Conservation (phyloP, 2,797 vertebrate species). For the Phalanger gymnotis region DNA sequence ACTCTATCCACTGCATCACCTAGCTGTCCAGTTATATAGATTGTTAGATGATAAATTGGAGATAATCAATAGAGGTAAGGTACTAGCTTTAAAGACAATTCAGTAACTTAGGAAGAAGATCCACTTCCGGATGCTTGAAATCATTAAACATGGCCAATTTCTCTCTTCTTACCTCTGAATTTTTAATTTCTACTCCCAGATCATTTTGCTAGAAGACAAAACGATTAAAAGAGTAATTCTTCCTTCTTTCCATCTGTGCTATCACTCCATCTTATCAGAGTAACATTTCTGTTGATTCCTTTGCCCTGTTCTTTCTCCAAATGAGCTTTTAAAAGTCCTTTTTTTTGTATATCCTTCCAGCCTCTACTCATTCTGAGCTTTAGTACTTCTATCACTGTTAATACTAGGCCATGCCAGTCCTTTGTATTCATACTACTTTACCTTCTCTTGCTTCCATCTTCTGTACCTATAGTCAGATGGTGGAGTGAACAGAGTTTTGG, state of each 20-base stretch:
- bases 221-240: neutral
- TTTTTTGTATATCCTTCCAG: neutral
- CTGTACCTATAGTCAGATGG: neutral
- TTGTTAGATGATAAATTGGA: neutral
- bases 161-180: neutral
- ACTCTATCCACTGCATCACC: neutral
- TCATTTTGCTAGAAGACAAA: neutral
- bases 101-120: neutral
- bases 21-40: neutral
- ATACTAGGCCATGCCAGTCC: neutral
- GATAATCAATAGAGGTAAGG: neutral
- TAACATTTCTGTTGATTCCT: neutral
- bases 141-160: neutral
- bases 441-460: neutral
- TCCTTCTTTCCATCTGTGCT: neutral
- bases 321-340: neutral
- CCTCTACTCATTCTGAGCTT: neutral
- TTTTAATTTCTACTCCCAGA: neutral
- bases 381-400: neutral
- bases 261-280: neutral
- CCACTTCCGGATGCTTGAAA: neutral
- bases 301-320: neutral
- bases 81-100: neutral
- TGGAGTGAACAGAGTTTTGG: neutral
- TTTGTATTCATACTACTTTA: neutral